These are phyloP conservation scores for Agapetus fuscipes DNA, from an alignment of 2,888 invertebrate species.

Conservation along the genomic window DNA sequence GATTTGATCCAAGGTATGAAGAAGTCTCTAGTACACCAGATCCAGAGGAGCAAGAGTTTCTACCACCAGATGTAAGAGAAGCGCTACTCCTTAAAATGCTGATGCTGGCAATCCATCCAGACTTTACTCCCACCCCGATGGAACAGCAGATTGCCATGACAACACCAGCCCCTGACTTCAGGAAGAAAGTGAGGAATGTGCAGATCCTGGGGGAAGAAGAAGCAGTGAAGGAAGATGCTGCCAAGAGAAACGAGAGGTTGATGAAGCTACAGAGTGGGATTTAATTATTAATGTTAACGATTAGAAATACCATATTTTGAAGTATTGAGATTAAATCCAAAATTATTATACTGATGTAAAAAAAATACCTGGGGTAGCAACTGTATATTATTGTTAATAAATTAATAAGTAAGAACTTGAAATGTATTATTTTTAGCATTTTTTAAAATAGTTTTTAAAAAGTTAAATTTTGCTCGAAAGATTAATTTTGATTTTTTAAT, in stretches of 20 bases:
- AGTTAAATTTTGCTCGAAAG: no score
- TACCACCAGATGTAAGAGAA: conserved; percentile 62
- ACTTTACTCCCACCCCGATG: conserved; percentile 26
- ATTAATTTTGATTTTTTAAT: no score
- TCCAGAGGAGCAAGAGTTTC: conserved; percentile 43
- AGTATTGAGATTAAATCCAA: no score
- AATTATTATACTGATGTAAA: no score
- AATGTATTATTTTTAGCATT: no score
- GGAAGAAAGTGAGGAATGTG: conserved; percentile 55
- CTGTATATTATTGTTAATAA: conserved; percentile 14
- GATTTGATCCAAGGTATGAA: conserved; percentile 32
- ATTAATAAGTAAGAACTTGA: conserved; percentile 17
- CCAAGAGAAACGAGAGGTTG: conserved; percentile 27
- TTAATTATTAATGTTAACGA: conserved; percentile 5
- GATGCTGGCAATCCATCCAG: conserved; percentile 60
- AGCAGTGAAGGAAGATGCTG: conserved; percentile 31
- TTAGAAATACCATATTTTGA: conserved; percentile 1
- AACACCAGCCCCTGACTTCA: conserved; percentile 37
- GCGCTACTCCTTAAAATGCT: conserved; percentile 62
- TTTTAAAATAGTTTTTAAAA: no score
- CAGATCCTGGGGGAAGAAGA: conserved; percentile 60
- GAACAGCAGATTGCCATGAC: conserved; percentile 31
- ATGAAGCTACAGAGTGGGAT: neutral
- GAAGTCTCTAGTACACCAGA: conserved; percentile 33
- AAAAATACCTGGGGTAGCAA: conserved; percentile 3